Conservation (phyloP, 1,140 invertebrate species). For the Platyscapa corneri region DNA sequence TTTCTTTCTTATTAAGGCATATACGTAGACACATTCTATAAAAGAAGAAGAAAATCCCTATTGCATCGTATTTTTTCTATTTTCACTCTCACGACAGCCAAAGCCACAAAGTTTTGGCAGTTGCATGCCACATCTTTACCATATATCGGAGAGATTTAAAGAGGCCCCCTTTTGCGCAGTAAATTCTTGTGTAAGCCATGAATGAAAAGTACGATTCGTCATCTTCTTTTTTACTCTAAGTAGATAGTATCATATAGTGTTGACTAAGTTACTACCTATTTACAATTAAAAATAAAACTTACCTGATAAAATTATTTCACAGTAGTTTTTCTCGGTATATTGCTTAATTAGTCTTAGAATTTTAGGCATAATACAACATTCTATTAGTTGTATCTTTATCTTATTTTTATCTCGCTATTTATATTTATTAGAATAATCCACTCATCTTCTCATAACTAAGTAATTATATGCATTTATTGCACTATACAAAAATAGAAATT, state of each 20-base stretch:
- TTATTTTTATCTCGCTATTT: too few relatives aligned
- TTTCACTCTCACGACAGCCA: background rate
- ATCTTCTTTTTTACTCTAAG: background rate
- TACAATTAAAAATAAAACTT: too few relatives aligned
- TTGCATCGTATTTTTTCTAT: conserved; percentile 24
- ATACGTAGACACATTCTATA: background rate
- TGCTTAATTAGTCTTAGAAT: too few relatives aligned
- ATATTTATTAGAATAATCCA: too few relatives aligned
- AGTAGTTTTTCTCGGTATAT: too few relatives aligned
- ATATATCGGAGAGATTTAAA: conserved; percentile 38
- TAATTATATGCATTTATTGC: too few relatives aligned
- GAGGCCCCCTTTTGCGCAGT: conserved; percentile 56
- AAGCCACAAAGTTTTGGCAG: conserved; percentile 48
- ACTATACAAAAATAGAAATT: too few relatives aligned
- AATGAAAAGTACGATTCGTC: conserved; percentile 29
- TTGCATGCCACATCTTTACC: conserved; percentile 6
- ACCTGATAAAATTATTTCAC: too few relatives aligned
- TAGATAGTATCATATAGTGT: background rate
- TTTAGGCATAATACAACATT: too few relatives aligned
- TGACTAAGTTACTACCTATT: too few relatives aligned
- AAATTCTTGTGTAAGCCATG: conserved; percentile 67
- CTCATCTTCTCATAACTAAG: too few relatives aligned
- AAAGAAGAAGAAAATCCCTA: conserved; percentile 30
- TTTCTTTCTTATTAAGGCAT: conserved; percentile 30
- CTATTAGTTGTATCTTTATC: too few relatives aligned